These are phyloP conservation scores for Drosophila antonietae DNA, from an alignment of 2,888 invertebrate species.

Conservation along the genomic window DNA sequence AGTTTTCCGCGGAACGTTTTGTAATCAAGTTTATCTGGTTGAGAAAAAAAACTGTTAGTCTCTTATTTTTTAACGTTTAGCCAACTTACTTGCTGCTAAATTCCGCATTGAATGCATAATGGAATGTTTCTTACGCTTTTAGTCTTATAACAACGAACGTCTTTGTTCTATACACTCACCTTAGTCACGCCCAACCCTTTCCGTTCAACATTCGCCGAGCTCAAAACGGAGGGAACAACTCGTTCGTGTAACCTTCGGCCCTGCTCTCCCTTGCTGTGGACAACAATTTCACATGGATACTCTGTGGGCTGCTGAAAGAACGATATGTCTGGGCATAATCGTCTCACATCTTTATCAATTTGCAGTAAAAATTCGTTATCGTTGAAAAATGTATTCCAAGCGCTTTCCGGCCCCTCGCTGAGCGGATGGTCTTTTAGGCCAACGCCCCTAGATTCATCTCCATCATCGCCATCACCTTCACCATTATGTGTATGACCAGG, in stretches of 20 bases:
- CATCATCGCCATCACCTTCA: constrained; percentile 79
- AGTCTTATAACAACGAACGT: constrained; percentile 4
- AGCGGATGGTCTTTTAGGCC: constrained; percentile 92
- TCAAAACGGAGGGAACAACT: constrained; percentile 93
- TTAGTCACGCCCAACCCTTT: constrained; percentile 95
- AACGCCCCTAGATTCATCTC: constrained; percentile 64
- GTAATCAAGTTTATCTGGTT: constrained; percentile 89
- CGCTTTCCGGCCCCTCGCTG: constrained; percentile 96
- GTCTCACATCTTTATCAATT: constrained; percentile 98
- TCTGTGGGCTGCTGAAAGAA: constrained; percentile 98
- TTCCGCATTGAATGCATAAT: constrained; percentile 54
- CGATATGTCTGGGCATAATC: constrained; percentile 97
- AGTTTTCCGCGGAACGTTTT: constrained; percentile 92
- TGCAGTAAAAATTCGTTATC: constrained; percentile 99
- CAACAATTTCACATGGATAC: constrained; percentile 93
- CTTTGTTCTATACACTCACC: constrained; percentile 86
- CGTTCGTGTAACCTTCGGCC: constrained; percentile 92
- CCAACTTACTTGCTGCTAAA: constrained; percentile 75
- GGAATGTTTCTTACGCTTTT: constrained; percentile 13
- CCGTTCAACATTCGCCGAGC: constrained; percentile 94
- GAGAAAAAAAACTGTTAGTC: constrained; percentile 3
- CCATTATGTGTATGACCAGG: constrained; percentile 88
- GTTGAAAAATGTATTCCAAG: constrained; percentile 97
- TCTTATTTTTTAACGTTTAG: background rate
- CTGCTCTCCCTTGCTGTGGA: constrained; percentile 91